phyloP scores from a whole-genome alignment of 2,113 vertebrate genomes.

The Hyperopisus bebe region DNA sequence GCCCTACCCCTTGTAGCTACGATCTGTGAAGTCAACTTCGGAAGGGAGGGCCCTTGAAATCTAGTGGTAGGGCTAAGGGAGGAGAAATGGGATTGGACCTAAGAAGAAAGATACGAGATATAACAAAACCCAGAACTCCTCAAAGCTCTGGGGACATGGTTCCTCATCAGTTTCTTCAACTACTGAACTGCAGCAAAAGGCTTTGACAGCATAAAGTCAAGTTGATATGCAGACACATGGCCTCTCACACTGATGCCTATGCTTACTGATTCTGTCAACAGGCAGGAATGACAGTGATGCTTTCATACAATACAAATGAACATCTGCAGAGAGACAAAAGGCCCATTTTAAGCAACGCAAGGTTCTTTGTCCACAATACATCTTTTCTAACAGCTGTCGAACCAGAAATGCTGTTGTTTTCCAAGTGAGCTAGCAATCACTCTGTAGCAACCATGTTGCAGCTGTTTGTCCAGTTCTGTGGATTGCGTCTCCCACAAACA shows the following conservation, averaged over 20 bases:
- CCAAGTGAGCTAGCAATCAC: neutral
- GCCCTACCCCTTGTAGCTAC: too few relatives aligned
- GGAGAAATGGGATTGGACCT: too few relatives aligned
- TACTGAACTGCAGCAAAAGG: neutral
- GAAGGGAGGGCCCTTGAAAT: too few relatives aligned
- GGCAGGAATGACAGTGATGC: neutral
- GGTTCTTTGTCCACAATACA: too few relatives aligned
- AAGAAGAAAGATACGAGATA: neutral
- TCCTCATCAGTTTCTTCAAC: neutral
- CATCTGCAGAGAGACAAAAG: neutral
- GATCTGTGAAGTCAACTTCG: too few relatives aligned
- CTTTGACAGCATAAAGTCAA: neutral
- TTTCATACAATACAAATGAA: neutral
- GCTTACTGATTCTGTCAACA: neutral
- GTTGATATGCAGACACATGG: neutral
- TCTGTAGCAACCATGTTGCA: neutral
- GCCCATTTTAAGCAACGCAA: neutral
- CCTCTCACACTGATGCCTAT: neutral
- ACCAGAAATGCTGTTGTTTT: neutral
- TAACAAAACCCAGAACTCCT: neutral
- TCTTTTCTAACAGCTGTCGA: too few relatives aligned
- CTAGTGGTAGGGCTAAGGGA: too few relatives aligned
- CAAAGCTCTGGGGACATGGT: neutral
- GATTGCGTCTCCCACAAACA: conserved; percentile 4
- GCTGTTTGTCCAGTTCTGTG: neutral